phyloP scores from a whole-genome alignment of 2,888 invertebrate genomes.

The Tipula confusa region DNA sequence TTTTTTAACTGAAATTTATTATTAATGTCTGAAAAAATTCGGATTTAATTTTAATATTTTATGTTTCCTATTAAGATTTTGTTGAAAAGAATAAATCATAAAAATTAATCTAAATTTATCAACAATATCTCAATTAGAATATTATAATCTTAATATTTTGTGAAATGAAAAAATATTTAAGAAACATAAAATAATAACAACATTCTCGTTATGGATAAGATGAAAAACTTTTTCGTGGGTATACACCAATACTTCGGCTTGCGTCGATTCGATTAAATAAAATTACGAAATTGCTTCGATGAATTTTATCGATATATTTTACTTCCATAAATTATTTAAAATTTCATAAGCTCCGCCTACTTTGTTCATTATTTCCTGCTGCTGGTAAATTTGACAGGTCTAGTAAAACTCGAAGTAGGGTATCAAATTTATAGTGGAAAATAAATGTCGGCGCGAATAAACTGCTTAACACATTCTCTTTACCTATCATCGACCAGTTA shows the following conservation, averaged over 20 bases:
- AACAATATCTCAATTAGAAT: background rate
- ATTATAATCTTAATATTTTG: background rate
- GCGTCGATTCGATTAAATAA: no score
- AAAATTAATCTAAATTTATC: background rate
- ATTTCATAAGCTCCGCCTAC: no score
- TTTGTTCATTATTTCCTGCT: no score
- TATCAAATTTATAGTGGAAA: no score
- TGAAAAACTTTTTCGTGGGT: background rate
- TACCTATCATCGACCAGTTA: no score
- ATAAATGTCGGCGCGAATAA: no score
- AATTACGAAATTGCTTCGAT: no score
- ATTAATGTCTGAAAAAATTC: background rate
- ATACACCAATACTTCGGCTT: background rate
- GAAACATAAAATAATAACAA: background rate
- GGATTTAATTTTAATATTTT: background rate
- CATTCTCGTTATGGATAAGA: background rate
- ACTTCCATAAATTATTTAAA: no score
- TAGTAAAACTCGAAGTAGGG: no score
- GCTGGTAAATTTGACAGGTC: no score
- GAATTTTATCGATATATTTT: no score
- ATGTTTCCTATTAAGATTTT: background rate
- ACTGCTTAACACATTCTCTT: no score
- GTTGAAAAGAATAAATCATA: background rate
- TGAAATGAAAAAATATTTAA: background rate
- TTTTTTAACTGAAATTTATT: background rate